Conservation (phyloP, 2,888 invertebrate genomes). For the Sclerodermus sp. region DNA sequence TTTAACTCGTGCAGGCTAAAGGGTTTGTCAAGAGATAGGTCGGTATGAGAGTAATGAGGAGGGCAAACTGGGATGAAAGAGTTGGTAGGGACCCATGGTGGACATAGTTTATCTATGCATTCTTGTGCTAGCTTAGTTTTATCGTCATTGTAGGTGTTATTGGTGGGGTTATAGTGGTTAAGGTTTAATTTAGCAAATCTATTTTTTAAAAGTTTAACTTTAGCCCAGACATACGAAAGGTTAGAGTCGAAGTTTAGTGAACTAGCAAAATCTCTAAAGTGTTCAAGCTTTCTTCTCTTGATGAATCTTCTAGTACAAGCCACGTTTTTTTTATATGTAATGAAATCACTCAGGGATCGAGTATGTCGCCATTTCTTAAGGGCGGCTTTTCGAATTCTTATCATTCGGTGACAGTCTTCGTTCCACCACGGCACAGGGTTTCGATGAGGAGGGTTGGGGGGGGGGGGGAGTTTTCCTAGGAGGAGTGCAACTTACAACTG, state of each 20-base stretch:
- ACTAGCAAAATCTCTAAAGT: background rate
- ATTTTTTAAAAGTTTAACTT: constrained; percentile 5
- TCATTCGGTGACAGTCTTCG: background rate
- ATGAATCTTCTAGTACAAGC: constrained; percentile 1
- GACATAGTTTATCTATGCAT: no score
- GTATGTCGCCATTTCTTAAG: constrained; percentile 6
- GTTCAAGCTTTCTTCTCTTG: constrained; percentile 1
- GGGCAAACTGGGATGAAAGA: no score
- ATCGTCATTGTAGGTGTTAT: no score
- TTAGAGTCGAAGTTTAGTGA: background rate
- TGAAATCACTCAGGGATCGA: background rate
- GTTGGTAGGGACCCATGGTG: no score
- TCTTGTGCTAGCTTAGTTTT: no score
- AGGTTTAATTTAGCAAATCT: background rate
- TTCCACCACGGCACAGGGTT: constrained; percentile 9
- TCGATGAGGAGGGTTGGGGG: background rate
- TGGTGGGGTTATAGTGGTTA: background rate
- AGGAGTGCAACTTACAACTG: background rate
- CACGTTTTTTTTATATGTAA: constrained; percentile 1
- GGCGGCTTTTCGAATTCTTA: background rate
- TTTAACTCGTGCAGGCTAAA: no score
- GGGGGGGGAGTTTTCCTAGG: background rate
- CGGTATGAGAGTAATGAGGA: no score
- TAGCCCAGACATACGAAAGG: constrained; percentile 3
- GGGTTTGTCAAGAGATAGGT: no score